phyloP scores from a whole-genome alignment of 2,113 vertebrate genomes.

The Kryptolebias marmoratus region DNA sequence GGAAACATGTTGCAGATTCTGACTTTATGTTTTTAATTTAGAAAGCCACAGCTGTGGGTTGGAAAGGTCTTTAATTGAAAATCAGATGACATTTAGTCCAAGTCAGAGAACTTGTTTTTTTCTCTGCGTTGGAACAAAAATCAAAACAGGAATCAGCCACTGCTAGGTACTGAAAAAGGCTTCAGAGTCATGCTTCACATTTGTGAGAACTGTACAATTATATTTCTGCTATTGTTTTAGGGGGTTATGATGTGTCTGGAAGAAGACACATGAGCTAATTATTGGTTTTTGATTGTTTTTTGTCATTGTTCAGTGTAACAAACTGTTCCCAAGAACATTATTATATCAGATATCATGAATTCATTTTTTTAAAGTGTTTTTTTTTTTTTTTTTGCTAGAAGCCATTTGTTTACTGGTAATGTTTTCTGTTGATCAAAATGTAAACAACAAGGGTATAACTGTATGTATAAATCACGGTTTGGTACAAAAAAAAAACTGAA shows the following conservation, averaged over 20 bases:
- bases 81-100: background rate
- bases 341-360: conserved; percentile 13
- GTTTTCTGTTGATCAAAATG: background rate
- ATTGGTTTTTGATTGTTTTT: background rate
- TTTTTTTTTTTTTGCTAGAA: background rate
- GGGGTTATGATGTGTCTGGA: background rate
- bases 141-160: background rate
- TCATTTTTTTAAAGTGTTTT: background rate
- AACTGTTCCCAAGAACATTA: conserved; percentile 15
- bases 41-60: conserved; percentile 13
- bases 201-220: background rate
- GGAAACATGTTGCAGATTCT: conserved; percentile 11
- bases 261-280: background rate
- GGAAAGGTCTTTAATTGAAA: background rate
- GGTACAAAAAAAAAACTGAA: too few relatives aligned
- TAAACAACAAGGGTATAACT: background rate
- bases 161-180: background rate
- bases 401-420: background rate
- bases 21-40: conserved; percentile 9
- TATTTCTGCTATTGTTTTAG: background rate
- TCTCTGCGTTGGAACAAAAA: conserved; percentile 12
- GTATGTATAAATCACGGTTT: too few relatives aligned
- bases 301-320: conserved; percentile 1
- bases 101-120: conserved; percentile 2
- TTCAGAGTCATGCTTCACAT: background rate